Base-by-base conservation (phyloP, 1,140 invertebrate species). In the Heliconius melpomene region DNA sequence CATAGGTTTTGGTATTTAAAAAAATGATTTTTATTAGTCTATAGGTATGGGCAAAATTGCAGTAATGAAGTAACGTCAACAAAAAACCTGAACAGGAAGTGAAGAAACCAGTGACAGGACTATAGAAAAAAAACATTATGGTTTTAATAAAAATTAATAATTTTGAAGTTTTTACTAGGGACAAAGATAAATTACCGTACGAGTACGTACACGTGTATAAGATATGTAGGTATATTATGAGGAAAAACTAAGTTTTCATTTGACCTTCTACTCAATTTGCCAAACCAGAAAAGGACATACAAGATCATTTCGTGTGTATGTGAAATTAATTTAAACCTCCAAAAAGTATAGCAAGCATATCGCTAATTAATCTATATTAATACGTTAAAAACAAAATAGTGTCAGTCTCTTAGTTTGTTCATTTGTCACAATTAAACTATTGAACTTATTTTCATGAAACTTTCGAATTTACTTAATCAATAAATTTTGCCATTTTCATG, bases 241-340 rank as follows among this genome's bases (percentile, higher is more conserved):
- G 50, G 38, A 46, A 36, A 26, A 11, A 66, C 20, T 70, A 60
- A 76, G 8, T 76, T 52, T 72, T 78, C 70, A 26, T 52, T 54
- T 29, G 20, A 46, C 60, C 76, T 72, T 57, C 77, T 54, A 71
- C 50, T 52, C 32, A 40, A 13, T 72, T 72, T 72, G 76, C 23
- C 40, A 38, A 26, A 78, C 77, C 71, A 16, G 54, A 78, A 66
- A 57, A 78, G 71, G 71, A 72, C 29, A 78, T 8, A 16, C 40
- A 38, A 78, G 50, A 70, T 72, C 70, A 16, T 50, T 57, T 23
- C 13, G 70, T 72, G 38, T 16, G 40, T 29, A 38, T 38, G 32
- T 40, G 23, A 40, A 23, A 38, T 66, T 32, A 66, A 38, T 57
- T 78, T 23, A 29, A 46, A 76, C 70, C n/a, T 54, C n/a, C 29